phyloP scores from a whole-genome alignment of 2,888 invertebrate species.

The Epistrophe eligans region DNA sequence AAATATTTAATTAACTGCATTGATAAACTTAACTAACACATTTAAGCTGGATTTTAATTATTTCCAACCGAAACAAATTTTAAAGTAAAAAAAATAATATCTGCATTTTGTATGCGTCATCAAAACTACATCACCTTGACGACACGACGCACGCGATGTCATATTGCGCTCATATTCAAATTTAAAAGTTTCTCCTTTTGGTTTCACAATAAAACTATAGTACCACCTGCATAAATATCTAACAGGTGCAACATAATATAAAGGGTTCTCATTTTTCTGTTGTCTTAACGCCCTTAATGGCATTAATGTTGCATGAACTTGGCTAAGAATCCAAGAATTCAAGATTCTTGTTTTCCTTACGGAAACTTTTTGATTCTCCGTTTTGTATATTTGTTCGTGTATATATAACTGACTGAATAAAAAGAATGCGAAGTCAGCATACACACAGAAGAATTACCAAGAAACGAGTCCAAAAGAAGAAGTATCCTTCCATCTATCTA shows the following conservation, averaged over 20 bases:
- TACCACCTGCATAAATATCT: conserved; percentile 10
- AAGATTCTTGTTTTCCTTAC: conserved; percentile 8
- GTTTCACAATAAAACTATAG: not conserved
- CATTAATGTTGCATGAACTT: conserved; percentile 39
- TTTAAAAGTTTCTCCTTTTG: not conserved
- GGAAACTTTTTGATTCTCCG: not conserved
- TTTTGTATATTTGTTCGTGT: not conserved
- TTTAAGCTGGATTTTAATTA: too few relatives aligned
- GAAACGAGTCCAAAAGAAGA: conserved; percentile 16
- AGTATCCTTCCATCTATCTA: conserved; percentile 36
- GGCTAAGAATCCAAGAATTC: conserved; percentile 3
- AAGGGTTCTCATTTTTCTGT: conserved; percentile 18
- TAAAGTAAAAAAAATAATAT: too few relatives aligned
- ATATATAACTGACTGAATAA: not conserved
- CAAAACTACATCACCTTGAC: too few relatives aligned
- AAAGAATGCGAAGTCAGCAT: conserved; percentile 26
- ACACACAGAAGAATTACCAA: not conserved
- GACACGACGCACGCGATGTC: not conserved
- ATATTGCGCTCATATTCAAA: not conserved
- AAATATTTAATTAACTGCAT: too few relatives aligned
- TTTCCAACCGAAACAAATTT: too few relatives aligned
- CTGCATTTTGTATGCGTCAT: too few relatives aligned
- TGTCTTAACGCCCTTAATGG: conserved; percentile 29
- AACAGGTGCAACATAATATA: conserved; percentile 16
- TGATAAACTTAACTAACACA: too few relatives aligned